Conservation (phyloP, 2,888 invertebrate genomes). For the Troglohyphantes excavatus region DNA sequence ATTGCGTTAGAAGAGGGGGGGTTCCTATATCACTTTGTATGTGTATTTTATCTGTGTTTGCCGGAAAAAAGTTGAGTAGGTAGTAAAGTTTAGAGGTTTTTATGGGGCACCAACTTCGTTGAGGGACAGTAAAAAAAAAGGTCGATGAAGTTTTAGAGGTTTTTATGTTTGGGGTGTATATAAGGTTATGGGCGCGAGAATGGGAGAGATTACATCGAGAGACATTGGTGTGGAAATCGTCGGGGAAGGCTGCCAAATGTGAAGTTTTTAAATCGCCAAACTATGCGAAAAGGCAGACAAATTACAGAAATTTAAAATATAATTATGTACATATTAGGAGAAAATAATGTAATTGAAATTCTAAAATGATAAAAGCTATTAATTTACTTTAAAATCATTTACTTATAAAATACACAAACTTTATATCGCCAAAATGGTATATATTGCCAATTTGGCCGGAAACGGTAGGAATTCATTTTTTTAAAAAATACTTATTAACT, state of each 20-base stretch:
- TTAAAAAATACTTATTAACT: no score
- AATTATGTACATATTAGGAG: no score
- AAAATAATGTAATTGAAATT: no score
- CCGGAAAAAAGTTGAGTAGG: constrained; percentile 29
- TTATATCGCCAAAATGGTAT: no score
- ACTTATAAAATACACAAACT: no score
- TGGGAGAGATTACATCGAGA: not conserved
- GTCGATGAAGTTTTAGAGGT: not conserved
- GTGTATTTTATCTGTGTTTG: constrained; percentile 58
- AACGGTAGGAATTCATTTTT: no score
- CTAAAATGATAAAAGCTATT: no score
- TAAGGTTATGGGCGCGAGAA: not conserved
- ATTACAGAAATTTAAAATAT: no score
- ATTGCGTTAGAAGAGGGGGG: constrained; percentile 32
- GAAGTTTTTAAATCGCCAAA: no score
- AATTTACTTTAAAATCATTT: no score
- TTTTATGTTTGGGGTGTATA: not conserved
- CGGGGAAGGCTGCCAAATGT: not conserved
- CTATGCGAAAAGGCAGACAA: no score
- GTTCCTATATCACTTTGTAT: not conserved
- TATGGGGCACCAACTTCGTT: constrained; percentile 4
- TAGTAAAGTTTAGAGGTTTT: constrained; percentile 54
- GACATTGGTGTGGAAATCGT: not conserved
- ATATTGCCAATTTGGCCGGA: no score
- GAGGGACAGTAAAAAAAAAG: constrained; percentile 3